These are phyloP conservation scores for Lobophora halterata DNA, from an alignment of 2,888 invertebrate species.

Conservation along the genomic window DNA sequence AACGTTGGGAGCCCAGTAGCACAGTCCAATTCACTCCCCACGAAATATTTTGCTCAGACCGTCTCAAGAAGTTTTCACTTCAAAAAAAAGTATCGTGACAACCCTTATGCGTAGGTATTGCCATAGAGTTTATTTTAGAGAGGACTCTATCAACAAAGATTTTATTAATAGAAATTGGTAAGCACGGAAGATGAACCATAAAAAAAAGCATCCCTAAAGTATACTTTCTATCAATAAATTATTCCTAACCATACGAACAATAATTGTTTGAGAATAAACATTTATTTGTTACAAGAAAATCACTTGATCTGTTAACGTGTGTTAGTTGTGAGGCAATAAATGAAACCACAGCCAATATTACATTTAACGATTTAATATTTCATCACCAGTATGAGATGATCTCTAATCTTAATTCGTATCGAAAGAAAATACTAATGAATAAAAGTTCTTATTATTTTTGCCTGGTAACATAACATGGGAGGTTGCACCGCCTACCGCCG, in stretches of 20 bases:
- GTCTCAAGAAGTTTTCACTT: too few species aligned
- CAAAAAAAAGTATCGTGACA: too few species aligned
- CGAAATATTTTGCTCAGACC: too few species aligned
- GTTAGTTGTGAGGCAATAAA: slow-evolving; percentile 75
- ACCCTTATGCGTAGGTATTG: too few species aligned
- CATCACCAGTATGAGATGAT: slow-evolving; percentile 55
- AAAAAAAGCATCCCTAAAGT: slow-evolving; percentile 27
- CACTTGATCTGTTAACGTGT: slow-evolving; percentile 66
- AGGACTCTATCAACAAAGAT: too few species aligned
- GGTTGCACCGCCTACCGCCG: slow-evolving; percentile 73
- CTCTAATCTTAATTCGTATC: slow-evolving; percentile 40
- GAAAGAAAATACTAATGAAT: slow-evolving; percentile 37
- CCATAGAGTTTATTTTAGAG: too few species aligned
- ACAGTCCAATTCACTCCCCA: too few species aligned
- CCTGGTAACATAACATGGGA: slow-evolving; percentile 47
- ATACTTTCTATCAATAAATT: slow-evolving; percentile 53
- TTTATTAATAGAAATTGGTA: too few species aligned
- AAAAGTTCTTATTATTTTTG: slow-evolving; percentile 52
- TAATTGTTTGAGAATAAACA: slow-evolving; percentile 75
- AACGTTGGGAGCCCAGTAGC: too few species aligned
- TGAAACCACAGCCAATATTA: slow-evolving; percentile 76
- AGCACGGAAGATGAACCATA: neutral
- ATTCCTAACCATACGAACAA: slow-evolving; percentile 54
- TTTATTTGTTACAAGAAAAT: slow-evolving; percentile 66
- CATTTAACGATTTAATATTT: slow-evolving; percentile 78